phyloP scores from a whole-genome alignment of 1,140 invertebrate species.

The Caenorhabditis briggsae region DNA sequence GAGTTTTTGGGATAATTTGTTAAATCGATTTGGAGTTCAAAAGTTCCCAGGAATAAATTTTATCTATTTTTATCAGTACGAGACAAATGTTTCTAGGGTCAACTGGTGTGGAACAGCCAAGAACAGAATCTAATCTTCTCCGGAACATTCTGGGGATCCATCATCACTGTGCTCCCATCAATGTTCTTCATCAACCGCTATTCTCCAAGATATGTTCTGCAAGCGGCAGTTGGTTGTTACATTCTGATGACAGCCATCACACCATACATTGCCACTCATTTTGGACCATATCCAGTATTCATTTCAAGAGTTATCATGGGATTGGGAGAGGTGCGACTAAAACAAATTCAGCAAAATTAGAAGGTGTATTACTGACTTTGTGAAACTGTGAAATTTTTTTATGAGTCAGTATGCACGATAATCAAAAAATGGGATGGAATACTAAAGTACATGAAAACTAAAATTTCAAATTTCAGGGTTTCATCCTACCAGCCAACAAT shows the following conservation, averaged over 20 bases:
- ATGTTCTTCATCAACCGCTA: conserved; percentile 65
- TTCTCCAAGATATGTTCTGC: conserved; percentile 63
- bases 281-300: conserved; percentile 64
- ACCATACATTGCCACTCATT: conserved; percentile 66
- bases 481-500: conserved; percentile 69
- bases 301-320: conserved; percentile 67
- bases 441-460: too few species aligned
- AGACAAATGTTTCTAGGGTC: conserved; percentile 59
- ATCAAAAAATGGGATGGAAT: too few species aligned
- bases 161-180: conserved; percentile 65
- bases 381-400: too few species aligned
- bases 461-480: conserved; percentile 60
- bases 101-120: conserved; percentile 64
- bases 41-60: too few species aligned
- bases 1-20: conserved; percentile 33
- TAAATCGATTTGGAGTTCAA: too few species aligned
- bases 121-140: conserved; percentile 68
- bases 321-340: conserved; percentile 62
- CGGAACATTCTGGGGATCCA: conserved; percentile 68
- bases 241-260: conserved; percentile 63
- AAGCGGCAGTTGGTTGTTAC: conserved; percentile 61
- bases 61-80: too few species aligned
- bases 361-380: too few species aligned
- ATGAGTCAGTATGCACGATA: too few species aligned
- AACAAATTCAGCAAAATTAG: neutral